Base-by-base conservation (phyloP, 2,797 vertebrate genomes). In the Valencia hispanica region DNA sequence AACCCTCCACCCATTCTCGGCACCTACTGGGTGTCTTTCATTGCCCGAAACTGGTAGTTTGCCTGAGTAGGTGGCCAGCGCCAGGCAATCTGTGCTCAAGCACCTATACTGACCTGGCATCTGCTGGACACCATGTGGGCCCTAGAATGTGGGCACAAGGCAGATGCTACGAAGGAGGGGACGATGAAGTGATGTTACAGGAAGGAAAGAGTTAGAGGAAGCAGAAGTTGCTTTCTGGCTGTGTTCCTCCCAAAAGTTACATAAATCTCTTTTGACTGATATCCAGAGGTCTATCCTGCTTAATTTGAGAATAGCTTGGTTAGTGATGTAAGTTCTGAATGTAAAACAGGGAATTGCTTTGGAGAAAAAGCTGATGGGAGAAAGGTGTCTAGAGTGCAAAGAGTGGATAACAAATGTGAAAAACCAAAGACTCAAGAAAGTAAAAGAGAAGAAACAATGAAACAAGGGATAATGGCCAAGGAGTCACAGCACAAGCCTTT, bases 401-500 rank as follows among this genome's bases (percentile, higher is more conserved):
- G 72, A 74, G 66, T 2, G 66, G 65, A 79, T 41, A 63, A 77
- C 43, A 20, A 70, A 85, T 78, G 68, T 80, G 51, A 51, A 22
- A 73, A 65, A 73, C n/a, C 75, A 68, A 78, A 79, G 18, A 81
- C 69, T 84, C 82, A 74, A n/a, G 12, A 73, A 77, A 78, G 73
- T 79, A n/a, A 79, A 77, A 78, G 70, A 85, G 81, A 63, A 84
- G 74, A 85, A 79, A 68, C 84, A 90, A 90, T 85, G 84, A 91
- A 91, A 91, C 81, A 79, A 68, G 70, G 79, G 85, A 91, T 94
- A 93, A 94, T 91, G 87, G 92, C 80, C 76, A 80, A 88, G 87
- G 81, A 94, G 91, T 93, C 91, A 95, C 90, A 91, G 91, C 81
- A 73, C 75, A 57, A 79, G 78, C 89, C 92, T 95, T 82, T 89